Percentiles rank a stretch among this genome's conserved stretches.
These are phyloP conservation scores for Sinocyclocheilus grahami DNA, from an alignment of 2,113 vertebrate species.

Conservation along the genomic window DNA sequence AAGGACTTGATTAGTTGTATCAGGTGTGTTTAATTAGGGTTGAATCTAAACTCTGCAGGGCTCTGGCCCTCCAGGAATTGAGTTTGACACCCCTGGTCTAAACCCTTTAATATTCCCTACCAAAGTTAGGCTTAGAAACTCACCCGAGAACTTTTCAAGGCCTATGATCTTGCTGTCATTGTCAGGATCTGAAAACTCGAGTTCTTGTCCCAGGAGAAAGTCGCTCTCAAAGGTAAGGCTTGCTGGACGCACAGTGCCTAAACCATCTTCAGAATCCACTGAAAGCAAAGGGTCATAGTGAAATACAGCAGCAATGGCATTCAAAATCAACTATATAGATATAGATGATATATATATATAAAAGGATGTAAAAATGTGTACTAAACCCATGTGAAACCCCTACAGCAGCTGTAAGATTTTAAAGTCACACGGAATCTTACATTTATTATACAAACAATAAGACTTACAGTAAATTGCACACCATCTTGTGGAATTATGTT, in stretches of 20 bases:
- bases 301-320: background rate
- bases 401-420: background rate
- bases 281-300: constrained; percentile 39
- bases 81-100: too few relatives aligned
- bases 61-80: too few relatives aligned
- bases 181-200: constrained; percentile 82
- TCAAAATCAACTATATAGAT: background rate
- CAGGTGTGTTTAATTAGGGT: too few relatives aligned
- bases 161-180: constrained; percentile 80
- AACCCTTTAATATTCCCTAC: background rate
- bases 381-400: background rate
- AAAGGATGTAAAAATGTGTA: background rate
- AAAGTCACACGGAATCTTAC: background rate
- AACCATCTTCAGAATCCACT: constrained; percentile 86
- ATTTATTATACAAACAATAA: background rate
- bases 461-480: background rate
- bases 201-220: constrained; percentile 84
- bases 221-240: constrained; percentile 82
- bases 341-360: too few relatives aligned
- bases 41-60: too few relatives aligned
- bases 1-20: too few relatives aligned
- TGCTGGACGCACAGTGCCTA: constrained; percentile 77
- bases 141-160: constrained; percentile 87
- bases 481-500: background rate
- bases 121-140: constrained; percentile 53